Conservation (phyloP, 1,140 invertebrate genomes). For the Whitmania pigra region DNA sequence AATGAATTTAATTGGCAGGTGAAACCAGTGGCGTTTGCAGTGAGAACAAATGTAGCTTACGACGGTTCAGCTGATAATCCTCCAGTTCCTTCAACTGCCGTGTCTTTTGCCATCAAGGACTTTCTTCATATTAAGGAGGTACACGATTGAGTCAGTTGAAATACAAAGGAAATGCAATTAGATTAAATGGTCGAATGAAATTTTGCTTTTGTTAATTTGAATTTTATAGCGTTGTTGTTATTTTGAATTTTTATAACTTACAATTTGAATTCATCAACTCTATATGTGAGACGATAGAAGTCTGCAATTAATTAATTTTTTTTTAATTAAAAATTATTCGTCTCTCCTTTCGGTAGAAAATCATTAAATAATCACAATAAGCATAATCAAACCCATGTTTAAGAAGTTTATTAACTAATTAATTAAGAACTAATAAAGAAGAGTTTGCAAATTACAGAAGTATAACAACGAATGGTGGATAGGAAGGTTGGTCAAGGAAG, state of each 20-base stretch:
- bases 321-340: too few species aligned
- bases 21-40: slow-evolving; percentile 97
- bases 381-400: too few species aligned
- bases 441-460: not conserved
- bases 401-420: too few species aligned
- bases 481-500: slow-evolving; percentile 87
- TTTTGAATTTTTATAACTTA: too few species aligned
- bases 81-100: slow-evolving; percentile 88
- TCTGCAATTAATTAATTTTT: too few species aligned
- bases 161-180: not conserved
- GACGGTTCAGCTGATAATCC: slow-evolving; percentile 90
- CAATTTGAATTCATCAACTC: too few species aligned
- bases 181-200: too few species aligned
- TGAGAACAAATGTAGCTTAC: slow-evolving; percentile 95
- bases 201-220: too few species aligned
- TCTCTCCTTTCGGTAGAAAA: too few species aligned
- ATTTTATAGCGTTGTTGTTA: too few species aligned
- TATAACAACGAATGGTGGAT: slow-evolving; percentile 99
- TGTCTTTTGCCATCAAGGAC: slow-evolving; percentile 89
- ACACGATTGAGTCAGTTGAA: slow-evolving; percentile 16
- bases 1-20: slow-evolving; percentile 29
- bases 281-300: too few species aligned
- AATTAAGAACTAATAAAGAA: not conserved
- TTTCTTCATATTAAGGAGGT: slow-evolving; percentile 94
- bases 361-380: too few species aligned